Percentiles rank a stretch among this genome's conserved stretches.
Conservation (phyloP, 2,797 vertebrate genomes). For the Mus spretus region DNA sequence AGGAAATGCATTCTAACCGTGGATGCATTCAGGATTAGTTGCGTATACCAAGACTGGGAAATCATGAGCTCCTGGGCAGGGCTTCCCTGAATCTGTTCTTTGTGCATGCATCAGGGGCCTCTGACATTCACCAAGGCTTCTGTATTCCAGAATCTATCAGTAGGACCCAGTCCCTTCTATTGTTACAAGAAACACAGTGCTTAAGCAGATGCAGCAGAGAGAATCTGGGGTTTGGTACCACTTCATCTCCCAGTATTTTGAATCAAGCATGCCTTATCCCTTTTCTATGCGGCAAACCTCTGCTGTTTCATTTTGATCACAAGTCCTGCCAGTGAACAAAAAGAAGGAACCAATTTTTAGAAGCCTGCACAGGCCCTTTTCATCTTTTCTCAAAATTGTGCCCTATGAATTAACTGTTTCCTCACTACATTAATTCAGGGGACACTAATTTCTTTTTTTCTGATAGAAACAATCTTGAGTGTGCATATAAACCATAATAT, state of each 20-base stretch:
- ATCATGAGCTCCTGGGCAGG: rapidly evolving
- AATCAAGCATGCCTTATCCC: not conserved
- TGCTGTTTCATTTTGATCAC: not conserved
- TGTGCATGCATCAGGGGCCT: not conserved
- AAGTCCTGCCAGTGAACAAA: not conserved
- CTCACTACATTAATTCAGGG: not conserved
- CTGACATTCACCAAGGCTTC: not conserved
- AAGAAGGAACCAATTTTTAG: not conserved
- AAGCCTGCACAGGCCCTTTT: no score
- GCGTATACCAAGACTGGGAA: no score
- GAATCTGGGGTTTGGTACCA: not conserved
- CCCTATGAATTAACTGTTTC: not conserved
- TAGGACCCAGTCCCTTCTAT: no score
- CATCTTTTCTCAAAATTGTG: not conserved
- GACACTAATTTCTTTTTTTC: not conserved
- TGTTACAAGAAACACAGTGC: not conserved
- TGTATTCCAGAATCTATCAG: not conserved
- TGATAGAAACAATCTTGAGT: no score
- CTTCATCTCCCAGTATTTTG: rapidly evolving
- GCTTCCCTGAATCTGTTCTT: not conserved
- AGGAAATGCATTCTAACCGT: not conserved
- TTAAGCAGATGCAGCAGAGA: not conserved
- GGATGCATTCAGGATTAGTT: not conserved
- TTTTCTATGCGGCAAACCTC: not conserved
- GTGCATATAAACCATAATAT: not conserved